Percentiles rank a stretch among this genome's conserved stretches.
Evolutionary conservation across 2,797 vertebrate genomes (phyloP).

Genomic region (Takifugu ocellatus): DNA sequence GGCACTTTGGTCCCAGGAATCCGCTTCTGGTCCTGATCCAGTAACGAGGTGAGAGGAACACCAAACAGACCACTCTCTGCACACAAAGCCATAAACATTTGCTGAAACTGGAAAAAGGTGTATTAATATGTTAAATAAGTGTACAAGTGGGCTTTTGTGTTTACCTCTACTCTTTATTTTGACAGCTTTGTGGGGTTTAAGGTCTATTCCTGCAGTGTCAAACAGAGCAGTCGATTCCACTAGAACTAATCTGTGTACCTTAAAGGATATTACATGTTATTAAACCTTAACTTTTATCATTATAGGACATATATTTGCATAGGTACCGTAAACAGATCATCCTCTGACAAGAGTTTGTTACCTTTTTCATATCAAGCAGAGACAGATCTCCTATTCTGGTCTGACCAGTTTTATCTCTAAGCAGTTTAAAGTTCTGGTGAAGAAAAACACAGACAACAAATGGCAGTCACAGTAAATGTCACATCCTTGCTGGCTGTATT

Average conservation of each 20-base stretch:
- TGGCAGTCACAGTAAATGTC: background rate
- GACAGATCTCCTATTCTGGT: slow-evolving; percentile 92
- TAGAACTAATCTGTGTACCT: slow-evolving; percentile 82
- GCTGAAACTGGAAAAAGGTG: background rate
- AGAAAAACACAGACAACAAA: slow-evolving; percentile 6
- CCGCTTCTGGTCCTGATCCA: slow-evolving; percentile 93
- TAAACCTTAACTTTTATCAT: background rate
- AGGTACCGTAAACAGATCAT: background rate
- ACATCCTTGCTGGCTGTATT: background rate
- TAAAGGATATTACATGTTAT: background rate
- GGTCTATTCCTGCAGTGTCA: slow-evolving; percentile 84
- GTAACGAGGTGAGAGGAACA: slow-evolving; percentile 81
- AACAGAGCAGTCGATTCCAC: slow-evolving; percentile 94
- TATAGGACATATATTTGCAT: background rate
- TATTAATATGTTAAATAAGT: slow-evolving; percentile 18
- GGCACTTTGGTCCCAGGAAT: slow-evolving; percentile 84
- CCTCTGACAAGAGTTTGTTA: slow-evolving; percentile 4
- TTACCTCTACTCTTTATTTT: slow-evolving; percentile 90
- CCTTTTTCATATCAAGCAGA: slow-evolving; percentile 91
- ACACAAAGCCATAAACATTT: slow-evolving; percentile 7
- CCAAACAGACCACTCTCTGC: slow-evolving; percentile 90
- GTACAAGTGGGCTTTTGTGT: slow-evolving; percentile 1
- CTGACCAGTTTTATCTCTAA: slow-evolving; percentile 90
- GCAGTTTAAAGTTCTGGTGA: slow-evolving; percentile 85
- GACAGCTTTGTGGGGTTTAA: slow-evolving; percentile 90